phyloP scores from a whole-genome alignment of 2,888 invertebrate species.

The Anoncus sp. region DNA sequence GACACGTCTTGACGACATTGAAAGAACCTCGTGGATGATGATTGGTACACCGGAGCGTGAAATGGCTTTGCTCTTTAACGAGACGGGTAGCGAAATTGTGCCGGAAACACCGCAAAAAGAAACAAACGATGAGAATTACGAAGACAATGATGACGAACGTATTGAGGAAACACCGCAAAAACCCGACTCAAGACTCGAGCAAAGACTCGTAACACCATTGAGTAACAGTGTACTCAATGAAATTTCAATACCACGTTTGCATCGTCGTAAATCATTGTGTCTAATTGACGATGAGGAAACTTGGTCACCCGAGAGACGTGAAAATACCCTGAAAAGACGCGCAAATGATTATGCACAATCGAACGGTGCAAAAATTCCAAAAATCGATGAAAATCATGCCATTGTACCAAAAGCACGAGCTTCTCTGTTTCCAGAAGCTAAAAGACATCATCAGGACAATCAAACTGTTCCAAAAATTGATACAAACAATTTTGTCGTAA shows the following conservation, averaged over 20 bases:
- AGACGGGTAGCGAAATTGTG: conserved; percentile 70
- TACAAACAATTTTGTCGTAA: conserved; percentile 70
- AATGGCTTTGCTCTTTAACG: conserved; percentile 48
- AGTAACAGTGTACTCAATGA: conserved; percentile 64
- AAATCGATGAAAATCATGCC: conserved; percentile 67
- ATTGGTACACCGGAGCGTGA: conserved; percentile 54
- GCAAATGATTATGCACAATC: conserved; percentile 63
- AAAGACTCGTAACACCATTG: conserved; percentile 75
- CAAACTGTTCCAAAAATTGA: no score
- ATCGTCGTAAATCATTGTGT: conserved; percentile 75
- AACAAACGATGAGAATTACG: conserved; percentile 61
- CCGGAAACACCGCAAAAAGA: conserved; percentile 76
- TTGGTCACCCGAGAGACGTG: conserved; percentile 72
- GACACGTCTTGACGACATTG: conserved; percentile 23
- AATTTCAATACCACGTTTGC: conserved; percentile 72
- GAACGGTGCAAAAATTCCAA: conserved; percentile 69
- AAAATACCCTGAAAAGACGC: conserved; percentile 70
- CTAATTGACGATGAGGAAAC: conserved; percentile 63
- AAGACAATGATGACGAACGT: conserved; percentile 49
- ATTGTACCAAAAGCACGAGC: conserved; percentile 76
- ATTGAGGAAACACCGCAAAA: conserved; percentile 75
- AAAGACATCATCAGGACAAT: conserved; percentile 24
- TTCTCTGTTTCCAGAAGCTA: conserved; percentile 76
- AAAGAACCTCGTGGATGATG: conserved; percentile 13
- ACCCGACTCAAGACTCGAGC: conserved; percentile 63